Percentiles rank a stretch among this genome's conserved stretches.
These are phyloP conservation scores for Idaea dimidiata DNA, from an alignment of 2,888 invertebrate species.

Conservation along the genomic window DNA sequence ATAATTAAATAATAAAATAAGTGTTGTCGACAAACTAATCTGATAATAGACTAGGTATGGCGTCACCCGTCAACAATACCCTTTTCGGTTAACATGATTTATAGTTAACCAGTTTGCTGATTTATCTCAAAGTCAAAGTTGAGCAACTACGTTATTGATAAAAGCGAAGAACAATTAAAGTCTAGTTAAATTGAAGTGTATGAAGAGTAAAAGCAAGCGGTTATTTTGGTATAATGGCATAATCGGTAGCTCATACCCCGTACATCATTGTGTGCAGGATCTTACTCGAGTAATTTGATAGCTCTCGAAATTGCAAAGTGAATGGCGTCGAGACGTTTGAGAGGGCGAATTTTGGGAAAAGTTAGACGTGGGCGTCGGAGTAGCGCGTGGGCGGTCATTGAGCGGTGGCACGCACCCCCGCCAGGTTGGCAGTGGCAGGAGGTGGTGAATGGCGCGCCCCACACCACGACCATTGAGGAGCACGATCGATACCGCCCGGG, in stretches of 20 bases:
- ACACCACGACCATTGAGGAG: slow-evolving; percentile 64
- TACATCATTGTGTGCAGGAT: slow-evolving; percentile 6
- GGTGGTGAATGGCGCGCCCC: slow-evolving; percentile 44
- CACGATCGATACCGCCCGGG: slow-evolving; percentile 28
- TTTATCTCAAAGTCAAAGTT: neutral
- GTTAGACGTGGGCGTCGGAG: slow-evolving; percentile 64
- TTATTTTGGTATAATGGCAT: neutral
- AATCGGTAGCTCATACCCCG: neutral
- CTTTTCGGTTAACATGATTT: neutral
- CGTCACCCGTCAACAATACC: neutral
- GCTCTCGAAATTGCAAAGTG: slow-evolving; percentile 62
- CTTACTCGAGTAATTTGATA: slow-evolving; percentile 49
- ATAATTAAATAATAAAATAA: too few relatives aligned
- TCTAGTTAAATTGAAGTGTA: neutral
- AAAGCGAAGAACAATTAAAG: neutral
- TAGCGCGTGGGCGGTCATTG: slow-evolving; percentile 76
- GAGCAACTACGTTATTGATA: neutral
- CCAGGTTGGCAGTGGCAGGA: slow-evolving; percentile 33
- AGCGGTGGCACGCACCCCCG: slow-evolving; percentile 55
- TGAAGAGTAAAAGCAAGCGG: neutral
- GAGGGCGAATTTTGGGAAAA: slow-evolving; percentile 61
- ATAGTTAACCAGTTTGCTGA: neutral
- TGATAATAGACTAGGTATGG: neutral
- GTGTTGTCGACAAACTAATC: neutral
- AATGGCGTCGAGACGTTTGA: slow-evolving; percentile 64